Evolutionary conservation across 2,797 vertebrate genomes (phyloP), one percentile per base, ranked within the genome.

Genomic region (Gila robusta): DNA sequence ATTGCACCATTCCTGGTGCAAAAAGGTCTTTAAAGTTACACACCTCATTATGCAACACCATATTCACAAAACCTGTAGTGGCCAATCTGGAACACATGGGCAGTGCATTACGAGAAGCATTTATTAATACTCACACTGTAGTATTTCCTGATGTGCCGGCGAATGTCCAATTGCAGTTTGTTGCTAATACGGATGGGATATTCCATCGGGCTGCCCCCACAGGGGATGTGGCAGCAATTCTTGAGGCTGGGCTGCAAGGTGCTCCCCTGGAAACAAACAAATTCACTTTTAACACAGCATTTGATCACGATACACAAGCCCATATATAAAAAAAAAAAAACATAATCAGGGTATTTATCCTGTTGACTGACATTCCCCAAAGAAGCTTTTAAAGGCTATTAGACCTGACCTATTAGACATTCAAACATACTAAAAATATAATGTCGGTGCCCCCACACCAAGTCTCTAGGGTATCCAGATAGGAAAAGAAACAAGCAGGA

Each of bases 141-240:
- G 90, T 96, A 96, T 90, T 89, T 98, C 89, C 92, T 97, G 91
- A 99, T 89, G 91, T 94, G 94, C 23, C 94, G 94, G 76, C 97
- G 97, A 91, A 99, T 97, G 93, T 99, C 98, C 90, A 98, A 82
- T 2, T 95, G 93, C 77, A 99, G 93, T 92, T 98, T 98, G 94
- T 99, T 99, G 94, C 88, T 93, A 92, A 99, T 96, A 89, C 97
- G 96, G 86, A 93, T 89, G 0, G 71, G 76, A 19, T 91, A 91
- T 89, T 90, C 93, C 54, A 97, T 83, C 52, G 96, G 97, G 59
- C 92, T 91, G 86, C 94, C 94, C 0, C 91, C 93, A 90, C 98
- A 99, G 19, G 95, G 90, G 86, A 92, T 83, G 88, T 98, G 96
- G 91, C 97, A 97, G 94, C 98, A 99, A 56, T 95, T 95, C 91